Percentiles rank a stretch among this genome's conserved stretches.
Conservation (phyloP, 2,797 vertebrate genomes). For the Capromys pilorides region DNA sequence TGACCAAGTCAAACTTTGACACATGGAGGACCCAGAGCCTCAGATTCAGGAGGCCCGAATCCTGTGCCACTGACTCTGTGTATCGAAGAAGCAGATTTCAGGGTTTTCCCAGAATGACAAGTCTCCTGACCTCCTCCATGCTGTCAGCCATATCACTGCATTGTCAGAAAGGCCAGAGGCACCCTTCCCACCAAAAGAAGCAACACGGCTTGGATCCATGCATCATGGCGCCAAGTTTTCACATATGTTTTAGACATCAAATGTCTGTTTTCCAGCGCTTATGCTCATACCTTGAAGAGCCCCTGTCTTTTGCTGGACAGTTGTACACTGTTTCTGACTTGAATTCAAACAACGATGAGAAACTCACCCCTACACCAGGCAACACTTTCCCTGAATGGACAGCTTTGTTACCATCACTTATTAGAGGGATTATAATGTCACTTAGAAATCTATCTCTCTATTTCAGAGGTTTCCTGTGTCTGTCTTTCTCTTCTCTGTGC, state of each 20-base stretch:
- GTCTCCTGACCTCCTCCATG: not conserved
- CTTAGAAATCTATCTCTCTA: not conserved
- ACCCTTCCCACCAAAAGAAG: not conserved
- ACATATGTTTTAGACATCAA: too few relatives aligned
- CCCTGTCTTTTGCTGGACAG: not conserved
- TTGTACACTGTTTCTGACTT: not conserved
- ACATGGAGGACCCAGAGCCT: not conserved
- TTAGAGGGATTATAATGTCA: not conserved
- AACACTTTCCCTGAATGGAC: not conserved
- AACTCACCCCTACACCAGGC: not conserved
- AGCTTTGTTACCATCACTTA: not conserved
- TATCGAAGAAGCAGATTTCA: not conserved
- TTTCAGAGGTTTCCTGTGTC: not conserved
- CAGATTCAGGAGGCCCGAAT: not conserved
- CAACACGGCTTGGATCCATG: rapidly evolving
- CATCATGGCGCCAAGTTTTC: not conserved
- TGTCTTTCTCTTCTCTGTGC: not conserved
- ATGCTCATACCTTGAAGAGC: not conserved
- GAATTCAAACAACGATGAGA: not conserved
- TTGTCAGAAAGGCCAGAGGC: not conserved
- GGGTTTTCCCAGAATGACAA: not conserved
- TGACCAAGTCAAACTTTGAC: not conserved
- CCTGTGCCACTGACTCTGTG: rapidly evolving
- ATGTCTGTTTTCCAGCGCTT: not conserved
- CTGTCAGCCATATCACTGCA: not conserved